phyloP scores from a whole-genome alignment of 2,888 invertebrate species.

The Pristionchus fissidentatus region DNA sequence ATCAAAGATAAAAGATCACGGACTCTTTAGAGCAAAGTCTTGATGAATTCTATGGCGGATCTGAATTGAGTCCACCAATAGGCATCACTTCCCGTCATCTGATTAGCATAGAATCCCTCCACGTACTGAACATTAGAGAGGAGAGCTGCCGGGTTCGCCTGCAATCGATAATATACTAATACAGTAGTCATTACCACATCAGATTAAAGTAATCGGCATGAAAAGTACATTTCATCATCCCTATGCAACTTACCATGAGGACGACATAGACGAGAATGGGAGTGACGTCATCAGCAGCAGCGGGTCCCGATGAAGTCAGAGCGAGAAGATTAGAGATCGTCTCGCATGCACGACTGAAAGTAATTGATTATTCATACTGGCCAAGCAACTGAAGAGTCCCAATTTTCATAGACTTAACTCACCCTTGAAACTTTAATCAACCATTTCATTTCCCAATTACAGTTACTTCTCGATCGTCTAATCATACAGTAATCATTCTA shows the following conservation, averaged over 20 bases:
- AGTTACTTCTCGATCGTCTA: background rate
- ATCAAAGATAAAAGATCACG: constrained; percentile 19
- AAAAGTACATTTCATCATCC: background rate
- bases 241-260: constrained; percentile 78
- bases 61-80: constrained; percentile 99
- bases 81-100: constrained; percentile 88
- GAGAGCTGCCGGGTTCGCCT: constrained; percentile 92
- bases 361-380: background rate
- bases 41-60: constrained; percentile 95
- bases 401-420: too few species aligned
- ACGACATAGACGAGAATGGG: constrained; percentile 96
- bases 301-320: constrained; percentile 80
- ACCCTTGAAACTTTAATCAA: too few species aligned
- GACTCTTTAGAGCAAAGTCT: constrained; percentile 77
- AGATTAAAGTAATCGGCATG: too few species aligned
- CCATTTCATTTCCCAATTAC: background rate
- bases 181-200: too few species aligned
- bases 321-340: constrained; percentile 94
- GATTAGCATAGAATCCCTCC: constrained; percentile 84
- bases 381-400: too few species aligned
- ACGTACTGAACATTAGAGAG: constrained; percentile 96
- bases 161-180: constrained; percentile 47
- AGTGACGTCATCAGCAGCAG: constrained; percentile 90
- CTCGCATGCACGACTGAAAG: constrained; percentile 82
- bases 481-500: background rate